Evolutionary conservation across 1,140 invertebrate genomes (phyloP), one percentile per base, ranked within the genome.

Genomic region (Mercenaria mercenaria): DNA sequence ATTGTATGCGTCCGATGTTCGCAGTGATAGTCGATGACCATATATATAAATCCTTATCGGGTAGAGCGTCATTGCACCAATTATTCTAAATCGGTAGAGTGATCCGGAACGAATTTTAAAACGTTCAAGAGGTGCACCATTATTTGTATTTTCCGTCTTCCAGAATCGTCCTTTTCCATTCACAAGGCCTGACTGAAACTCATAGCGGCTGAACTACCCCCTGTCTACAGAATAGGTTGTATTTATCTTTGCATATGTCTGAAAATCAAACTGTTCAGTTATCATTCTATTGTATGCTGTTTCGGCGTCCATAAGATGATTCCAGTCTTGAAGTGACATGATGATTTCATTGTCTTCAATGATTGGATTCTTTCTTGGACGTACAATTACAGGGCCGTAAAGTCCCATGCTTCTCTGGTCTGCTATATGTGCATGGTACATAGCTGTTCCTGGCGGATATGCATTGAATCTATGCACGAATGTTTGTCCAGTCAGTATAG

Each of bases 1-100:
- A 89, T 98, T 97, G 92, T 97, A 97, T 29, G 98, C 98, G 96
- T 99, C 98, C 11, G 97, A 97, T 56, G 97, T 97, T 47, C 99
- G 97, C 1, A 98, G 96, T 0, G 96, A 97, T 74, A 99, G 95
- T 1, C 97, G 97, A 93, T 99, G 98, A 94, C 97, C 97, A 91
- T 99, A 98, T 15, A 99, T 96, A 0, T 98, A 98, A 64, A 99
- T 88, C 64, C 91, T 74, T 50, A 94, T 93, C 0, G 94, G 93
- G 67, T 93, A 94, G 0, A 94, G 56, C 10, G 83, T 88, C 20
- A 92, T 94, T 6, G 93, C 91, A 23, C 88, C 85, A 23, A 94
- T 93, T 0, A 95, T 72, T 74, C 95, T 76, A 72, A 95, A 94
- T 85, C 93, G 67, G 72, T 91, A 92, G 29, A 47, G 74, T 26